These are phyloP conservation scores for Ramazzottius varieornatus DNA, from an alignment of 2,888 invertebrate genomes.

Conservation along the genomic window DNA sequence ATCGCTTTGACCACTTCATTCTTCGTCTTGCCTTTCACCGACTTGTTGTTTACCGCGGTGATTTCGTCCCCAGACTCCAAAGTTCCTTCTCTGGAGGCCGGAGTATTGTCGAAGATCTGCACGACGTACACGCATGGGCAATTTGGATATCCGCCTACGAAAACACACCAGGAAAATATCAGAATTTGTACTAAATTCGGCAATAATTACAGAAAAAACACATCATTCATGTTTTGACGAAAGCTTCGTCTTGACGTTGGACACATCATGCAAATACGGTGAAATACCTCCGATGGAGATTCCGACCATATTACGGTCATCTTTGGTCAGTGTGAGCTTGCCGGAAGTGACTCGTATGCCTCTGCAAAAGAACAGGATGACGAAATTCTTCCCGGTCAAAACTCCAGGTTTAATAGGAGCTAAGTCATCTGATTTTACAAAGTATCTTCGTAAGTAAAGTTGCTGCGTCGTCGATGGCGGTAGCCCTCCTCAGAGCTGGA, in stretches of 20 bases:
- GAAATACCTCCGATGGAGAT: conserved; percentile 94
- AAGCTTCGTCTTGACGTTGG: too few species aligned
- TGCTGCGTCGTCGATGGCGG: not conserved
- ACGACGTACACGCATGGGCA: conserved; percentile 96
- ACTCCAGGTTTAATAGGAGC: not conserved
- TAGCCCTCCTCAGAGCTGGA: not conserved
- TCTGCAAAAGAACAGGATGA: conserved; percentile 31
- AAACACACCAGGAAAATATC: not conserved
- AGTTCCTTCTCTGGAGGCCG: conserved; percentile 71
- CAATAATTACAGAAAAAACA: too few species aligned
- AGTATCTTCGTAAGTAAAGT: not conserved
- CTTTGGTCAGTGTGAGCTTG: conserved; percentile 62
- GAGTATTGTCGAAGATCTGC: conserved; percentile 91
- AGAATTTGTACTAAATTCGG: too few species aligned
- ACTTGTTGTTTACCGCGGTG: conserved; percentile 65
- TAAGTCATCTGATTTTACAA: not conserved
- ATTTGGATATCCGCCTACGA: conserved; percentile 28
- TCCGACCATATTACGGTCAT: conserved; percentile 67
- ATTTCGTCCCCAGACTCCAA: conserved; percentile 88
- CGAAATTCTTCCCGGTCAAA: not conserved
- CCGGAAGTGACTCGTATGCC: conserved; percentile 94
- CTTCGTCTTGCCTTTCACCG: conserved; percentile 86
- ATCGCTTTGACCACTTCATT: conserved; percentile 94
- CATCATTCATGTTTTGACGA: too few species aligned
- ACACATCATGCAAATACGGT: too few species aligned